These are phyloP conservation scores for Bombus difficillimus DNA, from an alignment of 1,140 invertebrate genomes.

Conservation along the genomic window DNA sequence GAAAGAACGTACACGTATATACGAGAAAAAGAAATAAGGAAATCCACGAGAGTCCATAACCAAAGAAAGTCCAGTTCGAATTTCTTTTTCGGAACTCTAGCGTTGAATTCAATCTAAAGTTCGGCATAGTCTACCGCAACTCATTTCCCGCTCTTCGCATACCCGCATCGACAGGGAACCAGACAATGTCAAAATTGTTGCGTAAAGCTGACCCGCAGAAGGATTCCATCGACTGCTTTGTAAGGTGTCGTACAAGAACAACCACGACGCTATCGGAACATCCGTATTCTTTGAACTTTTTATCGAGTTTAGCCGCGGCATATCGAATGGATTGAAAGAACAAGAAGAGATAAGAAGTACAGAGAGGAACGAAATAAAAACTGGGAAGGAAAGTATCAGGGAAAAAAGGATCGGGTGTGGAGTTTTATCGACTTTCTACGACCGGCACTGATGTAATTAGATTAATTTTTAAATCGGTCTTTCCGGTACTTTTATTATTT, in stretches of 20 bases:
- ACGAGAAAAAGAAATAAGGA: conserved; percentile 31
- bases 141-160: conserved; percentile 62
- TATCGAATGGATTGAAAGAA: conserved; percentile 32
- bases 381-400: neutral
- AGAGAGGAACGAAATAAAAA: neutral
- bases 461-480: neutral
- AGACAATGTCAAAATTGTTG: conserved; percentile 62
- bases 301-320: conserved; percentile 39
- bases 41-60: conserved; percentile 40
- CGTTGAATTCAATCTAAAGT: conserved; percentile 76
- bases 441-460: neutral
- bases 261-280: conserved; percentile 26
- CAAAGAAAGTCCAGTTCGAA: conserved; percentile 42
- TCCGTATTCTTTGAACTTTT: conserved; percentile 55
- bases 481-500: neutral
- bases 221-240: conserved; percentile 38
- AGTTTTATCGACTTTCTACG: neutral
- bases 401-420: neutral
- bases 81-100: conserved; percentile 58
- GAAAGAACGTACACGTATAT: neutral
- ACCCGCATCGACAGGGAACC: conserved; percentile 26
- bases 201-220: conserved; percentile 58
- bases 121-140: conserved; percentile 62
- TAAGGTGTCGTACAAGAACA: conserved; percentile 60
- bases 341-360: neutral